Conservation (phyloP, 2,888 invertebrate genomes). For the Pristionchus entomophagus region DNA sequence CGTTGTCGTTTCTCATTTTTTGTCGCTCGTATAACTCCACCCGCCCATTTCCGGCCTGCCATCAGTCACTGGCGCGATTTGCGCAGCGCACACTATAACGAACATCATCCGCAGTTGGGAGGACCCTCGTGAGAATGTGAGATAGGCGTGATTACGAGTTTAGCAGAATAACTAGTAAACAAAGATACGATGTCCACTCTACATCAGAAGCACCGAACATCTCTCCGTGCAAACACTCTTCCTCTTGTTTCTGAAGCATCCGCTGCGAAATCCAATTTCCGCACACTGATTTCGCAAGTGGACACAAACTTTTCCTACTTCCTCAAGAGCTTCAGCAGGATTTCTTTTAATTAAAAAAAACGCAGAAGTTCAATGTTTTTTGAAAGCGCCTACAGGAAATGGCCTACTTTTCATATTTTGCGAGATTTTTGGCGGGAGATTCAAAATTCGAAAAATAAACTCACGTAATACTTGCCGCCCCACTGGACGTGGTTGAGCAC, state of each 20-base stretch:
- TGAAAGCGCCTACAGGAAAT: constrained; percentile 4
- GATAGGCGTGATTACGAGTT: too few species aligned
- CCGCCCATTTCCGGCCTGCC: background rate
- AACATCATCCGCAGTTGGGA: too few species aligned
- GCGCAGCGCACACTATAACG: background rate
- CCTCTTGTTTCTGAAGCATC: background rate
- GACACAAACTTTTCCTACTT: too few species aligned
- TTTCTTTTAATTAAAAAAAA: too few species aligned
- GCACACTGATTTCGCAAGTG: background rate
- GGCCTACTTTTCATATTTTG: background rate
- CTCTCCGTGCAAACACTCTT: background rate
- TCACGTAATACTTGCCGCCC: constrained; percentile 71
- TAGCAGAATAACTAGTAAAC: too few species aligned
- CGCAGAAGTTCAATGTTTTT: background rate
- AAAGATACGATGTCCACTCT: too few species aligned
- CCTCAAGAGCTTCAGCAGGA: too few species aligned
- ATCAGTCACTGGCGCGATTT: background rate
- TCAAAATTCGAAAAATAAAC: constrained; percentile 43
- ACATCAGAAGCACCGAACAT: too few species aligned
- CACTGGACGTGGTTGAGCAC: constrained; percentile 67
- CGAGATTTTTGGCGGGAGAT: background rate
- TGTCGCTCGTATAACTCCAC: background rate
- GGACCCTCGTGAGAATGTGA: too few species aligned
- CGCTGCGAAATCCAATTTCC: background rate
- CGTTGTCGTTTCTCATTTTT: constrained; percentile 21